Evolutionary conservation across 2,888 invertebrate genomes (phyloP).

Genomic region (Hylaea fasciaria): DNA sequence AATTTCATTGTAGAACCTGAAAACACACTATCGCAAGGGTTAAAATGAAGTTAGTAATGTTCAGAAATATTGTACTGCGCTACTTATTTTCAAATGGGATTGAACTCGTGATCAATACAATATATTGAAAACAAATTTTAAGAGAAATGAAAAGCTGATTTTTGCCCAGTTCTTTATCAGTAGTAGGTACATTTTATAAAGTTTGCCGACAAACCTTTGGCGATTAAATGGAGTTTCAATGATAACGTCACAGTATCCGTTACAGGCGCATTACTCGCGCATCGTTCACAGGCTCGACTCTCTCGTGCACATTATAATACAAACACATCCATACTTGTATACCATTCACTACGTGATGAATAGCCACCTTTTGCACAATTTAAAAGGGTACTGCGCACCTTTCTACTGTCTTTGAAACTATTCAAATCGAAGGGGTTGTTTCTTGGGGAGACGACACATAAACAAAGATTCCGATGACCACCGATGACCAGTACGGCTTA

Average conservation of each 20-base stretch:
- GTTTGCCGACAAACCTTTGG: slow-evolving; percentile 11
- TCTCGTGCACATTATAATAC: slow-evolving; percentile 30
- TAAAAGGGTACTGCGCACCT: slow-evolving; percentile 69
- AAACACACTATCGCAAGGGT: too few relatives aligned
- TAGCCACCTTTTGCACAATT: slow-evolving; percentile 62
- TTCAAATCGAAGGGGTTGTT: slow-evolving; percentile 70
- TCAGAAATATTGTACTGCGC: too few relatives aligned
- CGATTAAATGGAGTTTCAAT: slow-evolving; percentile 34
- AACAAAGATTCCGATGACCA: slow-evolving; percentile 77
- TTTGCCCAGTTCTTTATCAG: background rate
- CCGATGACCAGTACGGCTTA: slow-evolving; percentile 75
- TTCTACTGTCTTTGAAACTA: slow-evolving; percentile 67
- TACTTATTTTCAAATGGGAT: too few relatives aligned
- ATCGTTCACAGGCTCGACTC: slow-evolving; percentile 41
- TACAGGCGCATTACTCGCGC: slow-evolving; percentile 30
- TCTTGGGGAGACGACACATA: slow-evolving; percentile 68
- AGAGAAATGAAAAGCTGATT: background rate
- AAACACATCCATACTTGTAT: slow-evolving; percentile 33
- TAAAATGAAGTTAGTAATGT: too few relatives aligned
- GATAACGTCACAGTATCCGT: slow-evolving; percentile 37
- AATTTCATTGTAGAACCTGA: too few relatives aligned
- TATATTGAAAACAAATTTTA: background rate
- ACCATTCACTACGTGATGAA: slow-evolving; percentile 49
- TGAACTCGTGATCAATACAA: too few relatives aligned
- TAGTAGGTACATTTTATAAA: slow-evolving; percentile 6